Evolutionary conservation across 2,797 vertebrate genomes (phyloP).

Genomic region (Gambelia wislizenii): DNA sequence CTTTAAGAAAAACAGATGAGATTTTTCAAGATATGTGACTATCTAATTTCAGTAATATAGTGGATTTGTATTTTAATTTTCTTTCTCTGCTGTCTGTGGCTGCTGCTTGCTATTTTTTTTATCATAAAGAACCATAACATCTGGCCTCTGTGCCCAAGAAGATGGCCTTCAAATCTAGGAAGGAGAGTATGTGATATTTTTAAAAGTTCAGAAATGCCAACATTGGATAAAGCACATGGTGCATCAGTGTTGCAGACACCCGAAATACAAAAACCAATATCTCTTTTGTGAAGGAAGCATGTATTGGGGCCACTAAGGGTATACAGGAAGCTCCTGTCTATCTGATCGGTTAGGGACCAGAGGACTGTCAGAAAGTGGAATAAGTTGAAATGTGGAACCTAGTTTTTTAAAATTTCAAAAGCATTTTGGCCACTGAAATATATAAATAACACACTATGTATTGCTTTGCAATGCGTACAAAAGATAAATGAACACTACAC

Average conservation of each 20-base stretch:
- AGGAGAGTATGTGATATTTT: background rate
- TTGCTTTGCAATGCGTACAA: too few species aligned
- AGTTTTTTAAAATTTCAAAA: too few species aligned
- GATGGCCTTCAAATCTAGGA: background rate
- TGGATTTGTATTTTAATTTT: background rate
- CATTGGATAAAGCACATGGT: background rate
- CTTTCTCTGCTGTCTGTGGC: background rate
- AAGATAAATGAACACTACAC: too few species aligned
- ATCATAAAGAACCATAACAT: background rate
- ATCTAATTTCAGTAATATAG: background rate
- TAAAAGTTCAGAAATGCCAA: slow-evolving; percentile 1
- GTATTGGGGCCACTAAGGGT: background rate
- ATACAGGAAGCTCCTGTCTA: too few species aligned
- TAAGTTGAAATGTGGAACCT: too few species aligned
- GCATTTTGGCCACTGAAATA: too few species aligned
- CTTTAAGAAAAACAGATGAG: background rate
- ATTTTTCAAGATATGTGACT: background rate
- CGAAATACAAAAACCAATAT: background rate
- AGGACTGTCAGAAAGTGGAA: too few species aligned
- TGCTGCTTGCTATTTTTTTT: background rate
- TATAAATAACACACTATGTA: too few species aligned
- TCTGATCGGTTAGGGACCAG: too few species aligned
- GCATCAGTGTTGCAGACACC: background rate
- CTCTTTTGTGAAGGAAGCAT: background rate
- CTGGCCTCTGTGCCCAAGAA: background rate